phyloP scores from a whole-genome alignment of 2,888 invertebrate genomes.

The Tachina lurida region DNA sequence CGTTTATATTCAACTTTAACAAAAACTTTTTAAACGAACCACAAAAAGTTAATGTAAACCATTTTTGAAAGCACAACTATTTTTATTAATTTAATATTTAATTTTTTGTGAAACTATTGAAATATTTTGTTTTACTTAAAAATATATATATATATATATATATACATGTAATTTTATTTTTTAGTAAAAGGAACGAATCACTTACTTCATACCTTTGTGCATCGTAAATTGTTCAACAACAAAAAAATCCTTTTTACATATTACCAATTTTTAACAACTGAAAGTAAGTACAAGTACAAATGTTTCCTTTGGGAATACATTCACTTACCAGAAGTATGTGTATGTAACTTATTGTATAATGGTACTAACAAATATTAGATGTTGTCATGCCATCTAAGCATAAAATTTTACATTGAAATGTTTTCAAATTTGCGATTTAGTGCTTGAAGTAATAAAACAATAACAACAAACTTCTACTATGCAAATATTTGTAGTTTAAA shows the following conservation, averaged over 20 bases:
- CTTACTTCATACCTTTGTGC: too few relatives aligned
- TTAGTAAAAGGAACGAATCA: too few relatives aligned
- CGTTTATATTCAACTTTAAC: too few relatives aligned
- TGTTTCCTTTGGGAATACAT: constrained; percentile 7
- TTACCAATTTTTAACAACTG: background rate
- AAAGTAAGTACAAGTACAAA: background rate
- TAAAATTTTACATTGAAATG: constrained; percentile 5
- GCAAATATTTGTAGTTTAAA: background rate
- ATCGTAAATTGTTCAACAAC: too few relatives aligned
- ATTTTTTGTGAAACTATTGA: too few relatives aligned
- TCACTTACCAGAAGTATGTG: background rate
- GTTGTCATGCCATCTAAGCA: constrained; percentile 2
- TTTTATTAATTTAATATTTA: too few relatives aligned
- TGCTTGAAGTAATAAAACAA: background rate
- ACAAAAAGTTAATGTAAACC: too few relatives aligned
- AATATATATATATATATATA: too few relatives aligned
- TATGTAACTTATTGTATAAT: background rate
- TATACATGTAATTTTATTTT: too few relatives aligned
- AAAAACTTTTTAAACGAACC: too few relatives aligned
- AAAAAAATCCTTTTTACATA: background rate
- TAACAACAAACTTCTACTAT: background rate
- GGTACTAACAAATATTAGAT: constrained; percentile 13
- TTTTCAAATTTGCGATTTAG: constrained; percentile 24
- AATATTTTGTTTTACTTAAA: too few relatives aligned
- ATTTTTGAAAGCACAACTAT: too few relatives aligned